These are phyloP conservation scores for Micromys minutus DNA, from an alignment of 2,113 vertebrate species.

Conservation along the genomic window DNA sequence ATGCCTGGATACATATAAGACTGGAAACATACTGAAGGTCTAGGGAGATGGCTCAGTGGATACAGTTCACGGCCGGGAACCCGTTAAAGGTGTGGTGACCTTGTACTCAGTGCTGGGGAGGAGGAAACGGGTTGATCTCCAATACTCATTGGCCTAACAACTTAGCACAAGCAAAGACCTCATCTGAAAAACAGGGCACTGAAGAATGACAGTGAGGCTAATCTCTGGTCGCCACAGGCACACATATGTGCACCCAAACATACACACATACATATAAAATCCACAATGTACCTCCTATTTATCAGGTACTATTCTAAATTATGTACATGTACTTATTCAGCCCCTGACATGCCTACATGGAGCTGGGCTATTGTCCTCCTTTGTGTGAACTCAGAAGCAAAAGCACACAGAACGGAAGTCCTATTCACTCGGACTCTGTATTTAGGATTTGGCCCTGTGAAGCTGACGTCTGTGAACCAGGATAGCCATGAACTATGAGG, in stretches of 20 bases:
- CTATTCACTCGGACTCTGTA: not conserved
- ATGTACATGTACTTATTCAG: conserved; percentile 1
- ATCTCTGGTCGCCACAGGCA: not conserved
- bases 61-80: not conserved
- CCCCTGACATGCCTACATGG: not conserved
- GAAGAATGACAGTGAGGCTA: not conserved
- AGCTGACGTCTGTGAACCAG: not conserved
- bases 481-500: not conserved
- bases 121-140: not conserved
- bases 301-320: not conserved
- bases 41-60: not conserved
- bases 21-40: not conserved
- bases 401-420: not conserved
- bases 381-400: not conserved
- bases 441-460: not conserved
- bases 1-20: not conserved
- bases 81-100: not conserved
- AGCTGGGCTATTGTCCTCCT: not conserved
- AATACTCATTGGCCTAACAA: not conserved
- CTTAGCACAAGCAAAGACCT: not conserved
- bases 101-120: not conserved
- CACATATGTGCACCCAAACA: not conserved
- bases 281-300: not conserved
- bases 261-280: not conserved
- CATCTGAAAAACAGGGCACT: not conserved